Base-by-base conservation (phyloP, 2,113 vertebrate genomes). In the Alaudala cheleensis region DNA sequence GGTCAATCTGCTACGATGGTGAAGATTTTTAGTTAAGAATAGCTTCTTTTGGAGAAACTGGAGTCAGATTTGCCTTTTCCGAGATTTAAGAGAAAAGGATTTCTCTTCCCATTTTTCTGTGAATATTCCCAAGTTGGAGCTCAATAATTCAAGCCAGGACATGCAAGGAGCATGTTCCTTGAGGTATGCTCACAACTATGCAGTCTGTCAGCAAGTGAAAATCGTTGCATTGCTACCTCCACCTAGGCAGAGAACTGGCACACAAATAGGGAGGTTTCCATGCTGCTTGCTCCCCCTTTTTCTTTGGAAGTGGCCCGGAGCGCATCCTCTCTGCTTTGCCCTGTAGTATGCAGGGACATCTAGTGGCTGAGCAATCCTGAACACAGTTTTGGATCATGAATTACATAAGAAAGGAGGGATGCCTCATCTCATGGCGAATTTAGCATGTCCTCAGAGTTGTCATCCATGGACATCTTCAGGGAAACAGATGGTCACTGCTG, bases 301-400 rank as follows among this genome's bases (percentile, higher is more conserved):
- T 15, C 66, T 56, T 73, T 45, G n/a, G 20, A 61, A 57, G 54
- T 79, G 67, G 28, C 31, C 62, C 1, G 6, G 71, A 47, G 40
- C 34, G 76, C 28, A 15, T 37, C 29, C 25, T 50, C 42, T 49
- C 40, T 58, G 14, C 86, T 67, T 88, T 95, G 92, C 94, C 80
- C 69, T 51, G 88, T 31, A 92, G 95, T 78, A 29, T 1, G 6
- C 76, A 96, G 94, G 66, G 96, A 96, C 96, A 96, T 86, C 95
- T 97, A 96, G 96, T 92, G 96, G 94, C 44, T 83, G 72, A 95
- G 80, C 85, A 93, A 58, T 78, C 80, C 69, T 34, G 74, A 73
- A 62, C 9, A n/a, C 8, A 49, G 20, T 33, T 69, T 31, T 21
- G 37, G 51, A 66, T 17, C 18, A 17, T 7, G 9, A 61, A n/a